Base-by-base conservation (phyloP, 1,140 invertebrate species). In the Parapsyche elsis region DNA sequence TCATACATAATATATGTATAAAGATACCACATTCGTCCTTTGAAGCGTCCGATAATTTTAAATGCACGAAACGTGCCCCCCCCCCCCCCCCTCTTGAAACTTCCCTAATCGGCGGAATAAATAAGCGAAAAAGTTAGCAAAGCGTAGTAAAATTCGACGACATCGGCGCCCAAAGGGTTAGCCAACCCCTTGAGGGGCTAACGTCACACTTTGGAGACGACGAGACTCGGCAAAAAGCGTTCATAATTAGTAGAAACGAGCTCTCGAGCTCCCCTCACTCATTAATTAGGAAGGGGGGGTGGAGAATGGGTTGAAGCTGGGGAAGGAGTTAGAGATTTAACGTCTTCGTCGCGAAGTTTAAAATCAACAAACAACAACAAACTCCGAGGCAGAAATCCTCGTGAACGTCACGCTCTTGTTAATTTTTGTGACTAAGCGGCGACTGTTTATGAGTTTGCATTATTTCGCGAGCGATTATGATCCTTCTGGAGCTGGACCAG, bases 1-100 rank as follows among this genome's bases (percentile, higher is more conserved):
- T 23, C n/a, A 9, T 19, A 5, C 57, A 59, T 59, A n/a, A 61
- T 77, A 23, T 59, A 61, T 77, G 12, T 59, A 44, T 73, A 12
- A 73, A 73, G 67, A 19, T 1, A 38, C 30, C 30, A 38, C 30
- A 38, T 38, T 38, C 30, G 30, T 38, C 30, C 30, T 38, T 38
- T 38, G 30, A 38, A 38, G 30, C 30, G 7, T 38, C 30, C 30
- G 30, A 38, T 38, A 38, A 38, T 38, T 38, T 38, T 38, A 38
- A 38, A 38, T 38, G 30, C 7, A 38, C 30, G 30, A 38, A 38
- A 1, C 30, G 30, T 38, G 2, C 30, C 30, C n/a, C n/a, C n/a
- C n/a, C n/a, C n/a, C n/a, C n/a, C n/a, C n/a, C n/a, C n/a, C n/a
- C n/a, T n/a, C n/a, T n/a, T 4, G 7, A 38, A 38, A 38, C 30